Conservation (phyloP, 2,888 invertebrate species). For the Acleris cristana region DNA sequence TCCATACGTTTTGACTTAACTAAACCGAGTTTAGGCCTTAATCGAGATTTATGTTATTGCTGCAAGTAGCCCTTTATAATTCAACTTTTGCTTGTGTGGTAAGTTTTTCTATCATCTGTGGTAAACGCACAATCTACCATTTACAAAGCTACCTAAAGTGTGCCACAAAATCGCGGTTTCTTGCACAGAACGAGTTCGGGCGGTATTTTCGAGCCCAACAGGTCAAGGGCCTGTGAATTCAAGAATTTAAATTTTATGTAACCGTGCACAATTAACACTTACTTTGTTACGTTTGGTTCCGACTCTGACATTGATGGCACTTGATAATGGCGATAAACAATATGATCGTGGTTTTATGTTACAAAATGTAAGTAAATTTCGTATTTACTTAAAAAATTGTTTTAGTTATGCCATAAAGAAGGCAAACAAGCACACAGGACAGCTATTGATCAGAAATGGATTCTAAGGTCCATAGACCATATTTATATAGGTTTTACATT, state of each 20-base stretch:
- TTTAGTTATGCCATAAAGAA: too few relatives aligned
- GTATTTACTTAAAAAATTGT: too few relatives aligned
- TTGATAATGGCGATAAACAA: background rate
- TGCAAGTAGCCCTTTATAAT: too few relatives aligned
- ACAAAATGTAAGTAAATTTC: background rate
- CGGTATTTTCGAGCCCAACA: constrained; percentile 15
- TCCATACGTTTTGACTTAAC: too few relatives aligned
- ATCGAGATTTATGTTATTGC: too few relatives aligned
- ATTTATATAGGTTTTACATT: too few relatives aligned
- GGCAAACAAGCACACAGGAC: too few relatives aligned
- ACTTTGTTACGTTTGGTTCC: constrained; percentile 12
- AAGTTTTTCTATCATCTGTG: too few relatives aligned
- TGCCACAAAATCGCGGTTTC: constrained; percentile 31
- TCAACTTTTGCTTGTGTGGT: too few relatives aligned
- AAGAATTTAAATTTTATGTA: constrained; percentile 30
- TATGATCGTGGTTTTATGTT: background rate
- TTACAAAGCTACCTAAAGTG: constrained; percentile 3
- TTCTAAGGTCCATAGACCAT: too few relatives aligned
- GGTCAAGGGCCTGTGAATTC: constrained; percentile 32
- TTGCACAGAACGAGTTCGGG: constrained; percentile 29
- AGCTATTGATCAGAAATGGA: too few relatives aligned
- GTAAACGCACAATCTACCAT: background rate
- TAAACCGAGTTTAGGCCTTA: too few relatives aligned
- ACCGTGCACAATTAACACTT: constrained; percentile 26
- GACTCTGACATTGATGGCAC: constrained; percentile 32